phyloP scores from a whole-genome alignment of 2,797 vertebrate genomes.

The Alcedo quadribrachys region DNA sequence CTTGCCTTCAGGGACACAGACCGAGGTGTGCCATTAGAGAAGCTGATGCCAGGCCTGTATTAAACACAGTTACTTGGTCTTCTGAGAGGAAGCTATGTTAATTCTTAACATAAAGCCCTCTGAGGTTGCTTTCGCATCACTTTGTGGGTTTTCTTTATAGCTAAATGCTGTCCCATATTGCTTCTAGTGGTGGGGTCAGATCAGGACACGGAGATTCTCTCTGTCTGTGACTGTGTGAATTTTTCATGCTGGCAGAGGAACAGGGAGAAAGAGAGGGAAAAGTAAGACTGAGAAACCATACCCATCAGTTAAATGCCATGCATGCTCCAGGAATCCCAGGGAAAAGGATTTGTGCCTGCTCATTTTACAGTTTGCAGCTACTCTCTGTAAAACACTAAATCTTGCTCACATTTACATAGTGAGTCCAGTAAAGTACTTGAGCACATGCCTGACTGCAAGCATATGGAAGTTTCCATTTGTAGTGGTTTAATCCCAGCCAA shows the following conservation, averaged over 20 bases:
- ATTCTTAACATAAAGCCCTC: background rate
- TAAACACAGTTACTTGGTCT: background rate
- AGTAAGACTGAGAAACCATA: background rate
- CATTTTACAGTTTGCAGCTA: constrained; percentile 1
- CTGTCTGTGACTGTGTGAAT: background rate
- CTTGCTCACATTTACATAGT: background rate
- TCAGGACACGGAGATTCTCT: constrained; percentile 12
- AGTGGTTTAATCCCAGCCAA: background rate
- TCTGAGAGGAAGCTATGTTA: constrained; percentile 3
- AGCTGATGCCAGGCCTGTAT: background rate
- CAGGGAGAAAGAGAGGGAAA: background rate
- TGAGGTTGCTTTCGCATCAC: background rate
- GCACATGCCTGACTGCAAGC: background rate
- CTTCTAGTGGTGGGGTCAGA: constrained; percentile 15
- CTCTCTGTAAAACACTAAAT: background rate
- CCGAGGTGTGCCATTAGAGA: background rate
- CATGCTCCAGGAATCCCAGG: background rate
- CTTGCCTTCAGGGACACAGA: background rate
- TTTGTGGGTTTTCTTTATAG: background rate
- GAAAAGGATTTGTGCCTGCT: background rate
- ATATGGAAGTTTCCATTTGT: background rate
- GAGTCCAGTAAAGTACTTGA: background rate
- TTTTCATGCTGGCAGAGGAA: constrained; percentile 44
- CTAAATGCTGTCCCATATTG: constrained; percentile 6
- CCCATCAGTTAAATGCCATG: background rate